These are phyloP conservation scores for Rhyacichthys aspro DNA, from an alignment of 2,797 vertebrate genomes.

Conservation along the genomic window DNA sequence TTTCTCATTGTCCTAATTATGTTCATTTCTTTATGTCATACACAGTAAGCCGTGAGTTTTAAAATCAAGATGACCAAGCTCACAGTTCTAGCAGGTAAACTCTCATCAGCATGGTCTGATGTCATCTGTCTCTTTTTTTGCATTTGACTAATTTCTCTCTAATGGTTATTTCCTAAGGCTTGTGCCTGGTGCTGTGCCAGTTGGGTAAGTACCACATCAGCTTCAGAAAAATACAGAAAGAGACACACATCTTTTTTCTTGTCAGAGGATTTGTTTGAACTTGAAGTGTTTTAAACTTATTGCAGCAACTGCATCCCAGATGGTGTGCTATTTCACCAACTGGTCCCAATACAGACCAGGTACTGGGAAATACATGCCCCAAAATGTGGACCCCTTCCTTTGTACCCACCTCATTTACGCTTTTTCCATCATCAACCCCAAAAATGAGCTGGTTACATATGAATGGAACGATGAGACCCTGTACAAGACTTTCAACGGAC, in stretches of 20 bases:
- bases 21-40: slow-evolving; percentile 8
- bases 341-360: slow-evolving; percentile 82
- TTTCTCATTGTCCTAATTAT: background rate
- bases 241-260: background rate
- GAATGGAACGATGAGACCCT: slow-evolving; percentile 70
- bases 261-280: background rate
- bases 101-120: background rate
- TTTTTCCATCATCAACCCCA: slow-evolving; percentile 75
- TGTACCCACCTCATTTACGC: slow-evolving; percentile 82
- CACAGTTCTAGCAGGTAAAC: slow-evolving; percentile 66
- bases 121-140: background rate
- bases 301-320: slow-evolving; percentile 69
- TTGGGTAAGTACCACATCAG: slow-evolving; percentile 67
- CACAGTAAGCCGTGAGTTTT: slow-evolving; percentile 16
- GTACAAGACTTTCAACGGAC: slow-evolving; percentile 75
- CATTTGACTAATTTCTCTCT: background rate
- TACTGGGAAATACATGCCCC: slow-evolving; percentile 67
- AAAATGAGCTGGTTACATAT: slow-evolving; percentile 71
- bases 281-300: slow-evolving; percentile 3
- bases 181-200: slow-evolving; percentile 69
- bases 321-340: slow-evolving; percentile 83
- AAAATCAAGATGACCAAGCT: slow-evolving; percentile 61
- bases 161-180: slow-evolving; percentile 43
- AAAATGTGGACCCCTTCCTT: slow-evolving; percentile 77
- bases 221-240: background rate